Evolutionary conservation across 2,888 invertebrate genomes (phyloP).

Genomic region (Dolichopus griseipennis): DNA sequence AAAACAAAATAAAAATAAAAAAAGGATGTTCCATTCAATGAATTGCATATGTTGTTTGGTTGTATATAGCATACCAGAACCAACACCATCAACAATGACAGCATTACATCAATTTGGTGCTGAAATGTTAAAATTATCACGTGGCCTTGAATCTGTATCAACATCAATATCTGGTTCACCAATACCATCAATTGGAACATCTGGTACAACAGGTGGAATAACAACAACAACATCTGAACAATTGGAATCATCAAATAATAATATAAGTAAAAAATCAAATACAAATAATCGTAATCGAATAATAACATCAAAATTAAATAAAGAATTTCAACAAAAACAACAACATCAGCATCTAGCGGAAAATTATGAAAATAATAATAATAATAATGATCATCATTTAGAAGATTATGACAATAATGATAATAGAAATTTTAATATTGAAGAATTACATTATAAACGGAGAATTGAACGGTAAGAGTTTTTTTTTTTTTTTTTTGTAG

Average conservation of each 20-base stretch:
- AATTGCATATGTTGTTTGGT: constrained; percentile 20
- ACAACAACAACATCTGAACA: background rate
- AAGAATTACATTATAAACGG: background rate
- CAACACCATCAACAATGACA: constrained; percentile 72
- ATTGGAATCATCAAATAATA: too few relatives aligned
- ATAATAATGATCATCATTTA: background rate
- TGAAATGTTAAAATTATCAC: constrained; percentile 74
- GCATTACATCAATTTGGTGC: constrained; percentile 79
- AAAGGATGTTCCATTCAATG: constrained; percentile 3
- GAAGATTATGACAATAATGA: background rate
- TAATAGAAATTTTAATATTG: background rate
- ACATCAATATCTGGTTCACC: constrained; percentile 19
- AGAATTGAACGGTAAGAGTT: background rate
- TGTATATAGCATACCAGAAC: constrained; percentile 50
- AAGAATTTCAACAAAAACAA: background rate
- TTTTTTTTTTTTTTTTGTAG: too few relatives aligned
- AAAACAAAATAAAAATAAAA: background rate
- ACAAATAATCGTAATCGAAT: too few relatives aligned
- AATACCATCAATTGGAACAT: background rate
- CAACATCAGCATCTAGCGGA: background rate
- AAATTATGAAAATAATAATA: background rate
- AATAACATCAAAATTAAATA: too few relatives aligned
- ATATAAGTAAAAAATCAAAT: too few relatives aligned
- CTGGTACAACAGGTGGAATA: background rate
- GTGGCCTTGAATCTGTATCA: constrained; percentile 66